phyloP scores from a whole-genome alignment of 2,113 vertebrate genomes.

The Elgaria multicarinata region DNA sequence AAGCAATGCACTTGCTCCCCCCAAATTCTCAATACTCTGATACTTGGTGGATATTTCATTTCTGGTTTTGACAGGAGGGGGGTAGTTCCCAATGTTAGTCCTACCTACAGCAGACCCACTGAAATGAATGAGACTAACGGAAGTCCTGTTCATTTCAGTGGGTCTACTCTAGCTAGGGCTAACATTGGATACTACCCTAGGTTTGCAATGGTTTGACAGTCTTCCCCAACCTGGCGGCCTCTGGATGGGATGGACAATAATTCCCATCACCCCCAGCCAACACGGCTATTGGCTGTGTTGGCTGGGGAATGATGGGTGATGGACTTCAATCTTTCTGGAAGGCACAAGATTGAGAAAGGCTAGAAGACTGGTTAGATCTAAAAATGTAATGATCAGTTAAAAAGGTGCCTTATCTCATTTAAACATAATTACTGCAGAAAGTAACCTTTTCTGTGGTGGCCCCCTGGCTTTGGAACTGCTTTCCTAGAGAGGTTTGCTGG shows the following conservation, averaged over 20 bases:
- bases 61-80: background rate
- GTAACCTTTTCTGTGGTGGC: background rate
- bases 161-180: too few relatives aligned
- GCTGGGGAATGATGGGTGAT: too few relatives aligned
- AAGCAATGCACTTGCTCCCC: background rate
- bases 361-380: background rate
- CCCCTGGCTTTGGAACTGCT: background rate
- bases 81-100: too few relatives aligned
- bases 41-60: background rate
- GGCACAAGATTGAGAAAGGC: too few relatives aligned
- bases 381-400: too few relatives aligned
- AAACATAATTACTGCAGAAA: background rate
- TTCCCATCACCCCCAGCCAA: background rate
- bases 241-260: background rate
- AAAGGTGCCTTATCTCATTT: background rate
- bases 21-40: background rate
- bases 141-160: too few relatives aligned
- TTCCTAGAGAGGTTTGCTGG: too few relatives aligned
- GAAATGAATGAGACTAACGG: too few relatives aligned
- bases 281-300: background rate
- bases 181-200: too few relatives aligned
- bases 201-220: background rate
- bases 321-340: too few relatives aligned
- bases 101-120: too few relatives aligned
- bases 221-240: too few relatives aligned